phyloP scores from a whole-genome alignment of 2,888 invertebrate genomes.

The Thera britannica region DNA sequence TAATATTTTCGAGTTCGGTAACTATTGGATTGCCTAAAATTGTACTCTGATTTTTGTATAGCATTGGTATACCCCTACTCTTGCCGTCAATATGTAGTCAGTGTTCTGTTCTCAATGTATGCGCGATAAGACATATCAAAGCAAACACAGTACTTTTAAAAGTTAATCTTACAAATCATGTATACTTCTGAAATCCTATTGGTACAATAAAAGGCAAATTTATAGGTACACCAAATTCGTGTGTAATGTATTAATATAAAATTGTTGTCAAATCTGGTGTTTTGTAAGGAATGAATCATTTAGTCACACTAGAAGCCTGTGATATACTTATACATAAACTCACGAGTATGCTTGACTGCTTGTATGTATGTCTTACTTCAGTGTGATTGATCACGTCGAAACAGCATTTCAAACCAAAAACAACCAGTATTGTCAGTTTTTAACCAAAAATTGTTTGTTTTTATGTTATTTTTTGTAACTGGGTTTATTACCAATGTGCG shows the following conservation, averaged over 20 bases:
- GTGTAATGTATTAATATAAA: conserved; percentile 46
- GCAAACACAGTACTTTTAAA: conserved; percentile 63
- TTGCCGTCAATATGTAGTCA: conserved; percentile 62
- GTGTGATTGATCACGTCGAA: conserved; percentile 59
- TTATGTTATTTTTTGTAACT: conserved; percentile 54
- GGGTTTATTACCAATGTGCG: conserved; percentile 71
- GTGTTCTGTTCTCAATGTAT: conserved; percentile 55
- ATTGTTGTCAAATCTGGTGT: conserved; percentile 52
- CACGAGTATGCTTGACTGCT: conserved; percentile 70
- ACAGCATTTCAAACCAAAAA: conserved; percentile 67
- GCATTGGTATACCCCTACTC: conserved; percentile 72
- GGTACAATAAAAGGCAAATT: conserved; percentile 45
- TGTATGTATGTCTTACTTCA: conserved; percentile 69
- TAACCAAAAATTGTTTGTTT: conserved; percentile 72
- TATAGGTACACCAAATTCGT: conserved; percentile 55
- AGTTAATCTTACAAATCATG: conserved; percentile 39
- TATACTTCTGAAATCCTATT: conserved; percentile 42
- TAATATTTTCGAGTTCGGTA: conserved; percentile 62
- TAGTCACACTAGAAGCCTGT: conserved; percentile 81
- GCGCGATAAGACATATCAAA: conserved; percentile 78
- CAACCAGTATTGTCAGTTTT: conserved; percentile 78
- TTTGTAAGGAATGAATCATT: conserved; percentile 70
- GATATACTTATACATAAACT: conserved; percentile 73
- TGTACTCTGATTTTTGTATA: conserved; percentile 74
- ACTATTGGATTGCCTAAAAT: conserved; percentile 75